phyloP scores from a whole-genome alignment of 2,888 invertebrate species.

The Polydrusus cervinus region DNA sequence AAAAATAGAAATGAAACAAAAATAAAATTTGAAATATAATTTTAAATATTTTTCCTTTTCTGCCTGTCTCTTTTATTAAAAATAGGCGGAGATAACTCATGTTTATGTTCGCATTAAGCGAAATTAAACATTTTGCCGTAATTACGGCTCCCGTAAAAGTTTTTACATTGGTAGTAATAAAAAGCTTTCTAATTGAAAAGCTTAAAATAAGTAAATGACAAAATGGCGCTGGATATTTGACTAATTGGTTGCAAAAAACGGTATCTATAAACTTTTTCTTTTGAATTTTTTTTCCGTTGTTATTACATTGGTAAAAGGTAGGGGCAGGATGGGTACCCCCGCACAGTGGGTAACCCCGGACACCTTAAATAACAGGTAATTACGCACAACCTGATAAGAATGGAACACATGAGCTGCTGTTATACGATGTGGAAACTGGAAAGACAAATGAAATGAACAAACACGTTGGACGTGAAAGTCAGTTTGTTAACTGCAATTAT shows the following conservation, averaged over 20 bases:
- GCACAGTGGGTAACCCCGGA: no score
- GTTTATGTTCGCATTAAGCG: slow-evolving; percentile 11
- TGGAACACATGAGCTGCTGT: no score
- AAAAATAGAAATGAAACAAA: neutral
- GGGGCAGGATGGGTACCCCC: no score
- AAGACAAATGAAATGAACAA: no score
- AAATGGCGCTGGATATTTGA: slow-evolving; percentile 1
- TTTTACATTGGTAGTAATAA: slow-evolving; percentile 16
- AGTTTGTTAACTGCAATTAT: no score
- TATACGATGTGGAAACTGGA: no score
- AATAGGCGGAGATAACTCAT: slow-evolving; percentile 17
- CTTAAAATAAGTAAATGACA: slow-evolving; percentile 13
- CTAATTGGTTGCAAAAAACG: neutral
- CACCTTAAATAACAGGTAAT: no score
- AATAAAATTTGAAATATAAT: slow-evolving; percentile 5
- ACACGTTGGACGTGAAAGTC: no score
- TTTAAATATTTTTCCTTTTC: neutral
- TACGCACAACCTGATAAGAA: no score
- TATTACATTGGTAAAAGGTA: no score
- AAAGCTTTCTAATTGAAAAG: slow-evolving; percentile 13
- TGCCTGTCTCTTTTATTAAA: slow-evolving; percentile 4
- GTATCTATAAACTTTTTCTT: neutral
- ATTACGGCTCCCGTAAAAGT: slow-evolving; percentile 6
- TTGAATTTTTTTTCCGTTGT: no score
- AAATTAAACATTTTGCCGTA: slow-evolving; percentile 20